phyloP scores from a whole-genome alignment of 2,113 vertebrate genomes.

The Equus przewalskii region DNA sequence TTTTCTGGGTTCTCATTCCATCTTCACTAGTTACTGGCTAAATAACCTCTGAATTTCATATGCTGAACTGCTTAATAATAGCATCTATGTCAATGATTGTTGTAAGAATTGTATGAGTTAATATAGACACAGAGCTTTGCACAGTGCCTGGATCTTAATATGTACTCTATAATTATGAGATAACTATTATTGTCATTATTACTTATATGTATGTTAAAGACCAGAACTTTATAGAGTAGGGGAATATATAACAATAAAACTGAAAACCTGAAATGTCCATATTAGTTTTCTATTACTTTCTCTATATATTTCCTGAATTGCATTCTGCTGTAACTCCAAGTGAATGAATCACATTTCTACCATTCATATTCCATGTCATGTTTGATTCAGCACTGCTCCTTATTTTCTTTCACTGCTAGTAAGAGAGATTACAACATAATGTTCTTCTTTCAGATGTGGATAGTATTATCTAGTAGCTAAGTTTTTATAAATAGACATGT shows the following conservation, averaged over 20 bases:
- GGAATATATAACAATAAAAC: not conserved
- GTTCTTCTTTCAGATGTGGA: not conserved
- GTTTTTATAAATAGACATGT: not conserved
- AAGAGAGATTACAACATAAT: not conserved
- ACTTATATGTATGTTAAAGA: not conserved
- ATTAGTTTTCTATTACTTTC: not conserved
- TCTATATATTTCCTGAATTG: not conserved
- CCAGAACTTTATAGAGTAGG: not conserved
- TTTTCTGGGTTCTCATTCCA: not conserved
- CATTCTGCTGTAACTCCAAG: not conserved
- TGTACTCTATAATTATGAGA: not conserved
- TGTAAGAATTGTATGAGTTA: not conserved
- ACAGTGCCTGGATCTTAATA: not conserved
- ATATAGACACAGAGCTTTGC: not conserved
- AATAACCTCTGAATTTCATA: not conserved
- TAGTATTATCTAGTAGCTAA: not conserved
- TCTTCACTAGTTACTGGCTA: not conserved
- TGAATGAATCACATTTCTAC: not conserved
- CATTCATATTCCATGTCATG: not conserved
- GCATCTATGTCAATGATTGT: not conserved
- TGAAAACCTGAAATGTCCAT: not conserved
- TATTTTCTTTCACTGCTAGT: not conserved
- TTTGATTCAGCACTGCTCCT: not conserved
- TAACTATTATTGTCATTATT: not conserved
- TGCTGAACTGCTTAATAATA: slow-evolving; percentile 11